These are phyloP conservation scores for Chironomus riparius DNA, from an alignment of 2,888 invertebrate species.

Conservation along the genomic window DNA sequence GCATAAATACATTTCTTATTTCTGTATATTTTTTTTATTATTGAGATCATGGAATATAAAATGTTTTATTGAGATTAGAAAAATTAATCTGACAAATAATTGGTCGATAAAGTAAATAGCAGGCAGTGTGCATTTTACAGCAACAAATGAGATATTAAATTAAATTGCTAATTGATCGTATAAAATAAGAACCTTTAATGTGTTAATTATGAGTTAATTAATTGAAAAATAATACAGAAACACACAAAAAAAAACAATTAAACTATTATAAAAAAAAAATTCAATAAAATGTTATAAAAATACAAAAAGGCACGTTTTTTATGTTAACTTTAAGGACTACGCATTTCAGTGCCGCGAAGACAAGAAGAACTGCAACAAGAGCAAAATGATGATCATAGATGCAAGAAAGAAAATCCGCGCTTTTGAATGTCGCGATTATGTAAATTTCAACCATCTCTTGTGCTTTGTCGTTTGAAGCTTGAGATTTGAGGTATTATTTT, in stretches of 20 bases:
- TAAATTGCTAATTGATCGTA: neutral
- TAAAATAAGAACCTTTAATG: neutral
- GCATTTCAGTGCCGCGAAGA: neutral
- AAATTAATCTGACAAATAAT: too few relatives aligned
- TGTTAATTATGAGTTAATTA: slow-evolving; percentile 18
- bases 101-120: too few relatives aligned
- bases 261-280: neutral
- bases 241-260: slow-evolving; percentile 6
- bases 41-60: too few relatives aligned
- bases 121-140: too few relatives aligned
- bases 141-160: neutral
- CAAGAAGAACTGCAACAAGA: neutral
- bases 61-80: too few relatives aligned
- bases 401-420: slow-evolving; percentile 2
- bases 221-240: slow-evolving; percentile 3
- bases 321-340: neutral
- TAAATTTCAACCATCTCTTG: slow-evolving; percentile 14
- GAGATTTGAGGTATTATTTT: too few relatives aligned
- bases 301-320: neutral
- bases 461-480: neutral
- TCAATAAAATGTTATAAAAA: slow-evolving; percentile 19
- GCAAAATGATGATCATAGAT: neutral
- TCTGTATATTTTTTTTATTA: too few relatives aligned
- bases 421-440: slow-evolving; percentile 25
- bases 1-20: too few relatives aligned